Base-by-base conservation (phyloP, 30 jellyfish, hydroid and myxozoan species). In the Aurelia aurita region DNA sequence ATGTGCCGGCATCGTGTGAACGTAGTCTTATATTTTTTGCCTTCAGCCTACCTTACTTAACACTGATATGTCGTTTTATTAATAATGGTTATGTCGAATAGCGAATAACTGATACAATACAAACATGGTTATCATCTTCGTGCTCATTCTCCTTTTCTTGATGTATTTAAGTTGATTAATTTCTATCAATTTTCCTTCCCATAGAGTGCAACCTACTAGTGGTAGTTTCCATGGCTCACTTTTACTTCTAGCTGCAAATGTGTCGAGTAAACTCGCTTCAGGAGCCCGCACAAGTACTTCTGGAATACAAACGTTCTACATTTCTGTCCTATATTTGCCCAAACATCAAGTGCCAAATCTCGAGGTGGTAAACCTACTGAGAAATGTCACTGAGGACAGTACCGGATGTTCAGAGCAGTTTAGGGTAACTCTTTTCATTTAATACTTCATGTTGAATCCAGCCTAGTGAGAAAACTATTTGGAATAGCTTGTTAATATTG, bases 261-360 rank as follows among this genome's bases (percentile, higher is more conserved):
- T 81, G 59, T 49, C 85, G 12, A 29, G 58, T 16, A 28, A n/a
- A 0, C 5, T 21, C 16, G 68, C 78, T 7, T 53, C 91, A 10
- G 91, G 91, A 14, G 32, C 77, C 15, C 73, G 84, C 1, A 26
- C 70, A 29, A 67, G 43, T 54, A 77, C 25, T 35, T 13, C 59
- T 61, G 89, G 65, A 39, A 39, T 39, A 39, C 51, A 39, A 39
- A 39, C 51, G 15, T 39, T 39, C 51, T 39, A 39, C 51, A 15
- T 39, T 0, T 39, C 51, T 39, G 51, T 68, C 59, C 80, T 68
- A 29, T 35, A 25, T 68, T 32, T 68, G 6, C 64, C 64, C 22
- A 54, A 68, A 5, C 16, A 15, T 2, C 58, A 14, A 18, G 23
- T 45, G 13, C 80, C 80, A 13, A 55, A 22, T 55, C 29, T 14